Evolutionary conservation across 2,888 invertebrate species (phyloP).

Genomic region (Ariolimax columbianus): DNA sequence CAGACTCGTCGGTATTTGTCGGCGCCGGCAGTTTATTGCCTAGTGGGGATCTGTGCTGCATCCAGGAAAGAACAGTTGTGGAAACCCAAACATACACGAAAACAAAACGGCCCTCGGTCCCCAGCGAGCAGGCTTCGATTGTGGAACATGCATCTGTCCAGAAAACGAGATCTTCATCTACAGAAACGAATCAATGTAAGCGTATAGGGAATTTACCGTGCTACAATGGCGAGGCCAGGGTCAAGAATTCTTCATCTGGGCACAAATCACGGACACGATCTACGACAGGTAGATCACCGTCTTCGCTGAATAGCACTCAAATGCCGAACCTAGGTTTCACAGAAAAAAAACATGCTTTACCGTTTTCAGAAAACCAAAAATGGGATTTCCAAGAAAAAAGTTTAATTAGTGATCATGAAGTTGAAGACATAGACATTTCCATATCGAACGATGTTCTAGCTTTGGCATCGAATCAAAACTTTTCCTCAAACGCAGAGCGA

Average conservation of each 20-base stretch:
- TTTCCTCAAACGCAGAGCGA: conserved; percentile 30
- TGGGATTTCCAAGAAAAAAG: neutral
- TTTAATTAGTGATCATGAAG: neutral
- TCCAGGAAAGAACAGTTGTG: neutral
- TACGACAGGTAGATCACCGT: neutral
- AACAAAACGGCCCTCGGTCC: neutral
- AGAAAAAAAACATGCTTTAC: neutral
- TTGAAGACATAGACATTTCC: neutral
- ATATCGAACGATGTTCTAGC: neutral
- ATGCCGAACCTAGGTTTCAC: neutral
- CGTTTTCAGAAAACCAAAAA: neutral
- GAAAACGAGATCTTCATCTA: neutral
- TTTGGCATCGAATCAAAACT: conserved; percentile 26
- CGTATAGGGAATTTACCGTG: no score
- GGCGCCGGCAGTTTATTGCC: no score
- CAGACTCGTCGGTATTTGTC: no score
- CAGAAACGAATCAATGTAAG: neutral
- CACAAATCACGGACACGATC: neutral
- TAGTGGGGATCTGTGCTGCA: neutral
- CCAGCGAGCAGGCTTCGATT: no score
- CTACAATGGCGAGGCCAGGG: neutral
- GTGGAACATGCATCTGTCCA: neutral
- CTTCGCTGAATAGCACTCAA: neutral
- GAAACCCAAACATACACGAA: neutral
- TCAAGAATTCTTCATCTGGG: neutral